Evolutionary conservation across 2,888 invertebrate species (phyloP), one percentile per base, ranked within the genome.

Genomic region (Nephrotoma appendiculata): DNA sequence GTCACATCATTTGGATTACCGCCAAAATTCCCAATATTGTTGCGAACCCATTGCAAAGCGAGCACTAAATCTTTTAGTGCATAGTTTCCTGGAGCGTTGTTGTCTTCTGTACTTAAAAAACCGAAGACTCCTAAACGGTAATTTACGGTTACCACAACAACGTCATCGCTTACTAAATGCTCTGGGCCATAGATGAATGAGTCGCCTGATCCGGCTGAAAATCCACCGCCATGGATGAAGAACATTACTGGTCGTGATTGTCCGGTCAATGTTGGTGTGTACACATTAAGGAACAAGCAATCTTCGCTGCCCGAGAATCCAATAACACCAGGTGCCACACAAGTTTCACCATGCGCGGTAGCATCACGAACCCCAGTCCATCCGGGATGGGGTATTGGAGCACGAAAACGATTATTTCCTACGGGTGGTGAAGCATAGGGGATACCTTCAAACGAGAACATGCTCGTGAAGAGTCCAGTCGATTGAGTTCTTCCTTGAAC

Each of bases 21-120:
- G 0, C 95, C 95, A 88, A 96, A 95, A 90, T 92, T 92, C 89
- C 92, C 90, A 87, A 96, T 94, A 89, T 95, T 94, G 86, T 93
- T 91, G 87, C 93, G 93, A 0, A 95, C 90, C 95, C 95, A 96
- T 88, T 93, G 92, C 43, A 96, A 90, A 0, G 95, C 95, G 88
- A 94, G 91, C 43, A 92, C 92, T 91, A 95, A 95, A 91, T 96
- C 96, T 89, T 95, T 95, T 42, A 95, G 89, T 0, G 95, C 95
- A 88, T 93, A 93, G 90, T 96, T 96, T 11, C 96, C 95, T 0
- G 95, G 95, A 0, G 94, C 92, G 0, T 93, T 89, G 5, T 93
- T 93, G 88, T 95, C 95, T 71, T 94, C 95, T 0, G 95, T 95
- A 89, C 95, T 95, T 6, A 95, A 91, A 90, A 96, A 95, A 87